Evolutionary conservation across 2,888 invertebrate genomes (phyloP).

Genomic region (Dicranocentrus wangi): DNA sequence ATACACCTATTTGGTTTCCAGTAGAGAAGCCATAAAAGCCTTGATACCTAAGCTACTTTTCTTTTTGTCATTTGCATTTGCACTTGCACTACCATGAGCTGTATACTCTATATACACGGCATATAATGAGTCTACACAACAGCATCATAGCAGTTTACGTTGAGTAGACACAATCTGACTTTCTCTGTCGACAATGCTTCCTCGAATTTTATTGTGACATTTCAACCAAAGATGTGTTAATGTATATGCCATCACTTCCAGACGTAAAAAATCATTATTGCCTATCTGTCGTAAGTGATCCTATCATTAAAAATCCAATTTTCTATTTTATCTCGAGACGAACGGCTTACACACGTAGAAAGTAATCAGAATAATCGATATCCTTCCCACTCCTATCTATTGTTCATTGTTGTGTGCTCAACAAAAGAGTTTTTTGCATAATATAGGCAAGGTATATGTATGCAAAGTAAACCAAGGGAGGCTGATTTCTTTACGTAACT

Average conservation of each 20-base stretch:
- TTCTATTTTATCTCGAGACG: slow-evolving; percentile 50
- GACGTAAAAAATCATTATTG: slow-evolving; percentile 44
- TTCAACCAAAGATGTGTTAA: neutral
- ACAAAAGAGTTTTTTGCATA: slow-evolving; percentile 48
- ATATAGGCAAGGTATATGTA: slow-evolving; percentile 41
- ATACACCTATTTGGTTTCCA: too few species aligned
- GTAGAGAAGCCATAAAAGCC: too few species aligned
- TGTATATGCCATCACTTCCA: slow-evolving; percentile 20
- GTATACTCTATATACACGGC: too few species aligned
- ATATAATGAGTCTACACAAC: too few species aligned
- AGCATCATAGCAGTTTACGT: too few species aligned
- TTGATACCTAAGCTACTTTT: too few species aligned
- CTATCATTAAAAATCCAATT: slow-evolving; percentile 61
- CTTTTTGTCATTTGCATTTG: too few species aligned
- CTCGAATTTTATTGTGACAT: neutral
- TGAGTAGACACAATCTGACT: neutral
- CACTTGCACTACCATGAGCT: too few species aligned
- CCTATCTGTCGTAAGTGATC: slow-evolving; percentile 51
- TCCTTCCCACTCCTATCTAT: slow-evolving; percentile 30
- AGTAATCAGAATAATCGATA: slow-evolving; percentile 64
- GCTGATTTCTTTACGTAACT: slow-evolving; percentile 35
- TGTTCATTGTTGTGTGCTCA: slow-evolving; percentile 52
- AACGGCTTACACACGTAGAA: slow-evolving; percentile 53
- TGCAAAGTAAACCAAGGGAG: slow-evolving; percentile 55
- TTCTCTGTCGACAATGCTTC: neutral